Evolutionary conservation across 2,888 invertebrate species (phyloP), one percentile per base, ranked within the genome.

Genomic region (Loripinus fragilis): DNA sequence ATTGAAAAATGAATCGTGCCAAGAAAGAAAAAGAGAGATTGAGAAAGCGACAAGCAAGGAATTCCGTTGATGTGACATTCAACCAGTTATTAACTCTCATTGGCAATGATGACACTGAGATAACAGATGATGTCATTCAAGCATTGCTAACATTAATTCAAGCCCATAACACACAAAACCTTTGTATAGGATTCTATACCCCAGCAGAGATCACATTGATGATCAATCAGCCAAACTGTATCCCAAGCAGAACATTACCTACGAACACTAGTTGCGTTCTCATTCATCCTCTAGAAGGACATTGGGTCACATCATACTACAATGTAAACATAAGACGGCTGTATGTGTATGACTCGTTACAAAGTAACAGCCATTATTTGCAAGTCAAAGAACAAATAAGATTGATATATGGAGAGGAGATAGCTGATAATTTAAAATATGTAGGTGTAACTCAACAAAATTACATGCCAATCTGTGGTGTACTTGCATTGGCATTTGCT

Each of bases 401-500:
- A 50, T 7, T 71, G 10, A 71, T 64, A 41, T 71, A 71, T 71
- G 71, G 71, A 71, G 23, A 25, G 5, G 30, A 60, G 12, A 28
- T 69, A 30, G 12, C 69, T 30, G 7, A 2, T 12, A 28, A 42
- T 42, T 5, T 35, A 1, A n/a, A 33, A 7, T 72, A 72, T 65
- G 72, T 65, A 3, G 48, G 30, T 65, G 72, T 65, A 20, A 72
- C 72, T 33, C 72, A 72, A 35, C 72, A 72, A 35, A 10, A 25
- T 33, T 12, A 2, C 10, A 23, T 42, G 28, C 72, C 64, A 48
- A 65, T 72, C 20, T 72, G 65, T 72, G 64, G 65, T 30, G 35
- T 72, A n/a, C 41, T 65, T 41, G 65, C 72, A 30, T 5, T 72
- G 28, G 72, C 65, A n/a, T 72, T 72, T 65, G 72, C 72, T 33